Percentiles rank a stretch among this genome's conserved stretches.
Conservation (phyloP, 2,888 invertebrate species). For the Syritta pipiens region DNA sequence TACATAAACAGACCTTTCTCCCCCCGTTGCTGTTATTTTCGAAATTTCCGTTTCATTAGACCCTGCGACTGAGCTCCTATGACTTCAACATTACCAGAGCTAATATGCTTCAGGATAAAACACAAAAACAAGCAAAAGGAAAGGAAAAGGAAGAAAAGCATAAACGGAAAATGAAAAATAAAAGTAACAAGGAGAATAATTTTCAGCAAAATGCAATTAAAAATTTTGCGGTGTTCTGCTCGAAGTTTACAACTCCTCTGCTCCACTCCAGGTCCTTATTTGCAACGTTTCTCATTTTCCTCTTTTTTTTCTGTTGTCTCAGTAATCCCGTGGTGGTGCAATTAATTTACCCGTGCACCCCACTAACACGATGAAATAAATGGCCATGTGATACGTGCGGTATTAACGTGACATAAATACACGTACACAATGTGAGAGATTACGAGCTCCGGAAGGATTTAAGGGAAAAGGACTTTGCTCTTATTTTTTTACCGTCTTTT, state of each 20-base stretch:
- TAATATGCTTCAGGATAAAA: too few relatives aligned
- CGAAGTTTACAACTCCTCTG: background rate
- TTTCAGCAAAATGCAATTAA: background rate
- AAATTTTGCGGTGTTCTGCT: background rate
- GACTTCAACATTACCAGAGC: too few relatives aligned
- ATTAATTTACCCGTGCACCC: slow-evolving; percentile 7
- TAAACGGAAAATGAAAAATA: too few relatives aligned
- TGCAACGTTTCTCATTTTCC: background rate
- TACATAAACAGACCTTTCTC: too few relatives aligned
- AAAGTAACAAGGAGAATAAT: too few relatives aligned
- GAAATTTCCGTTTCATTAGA: too few relatives aligned
- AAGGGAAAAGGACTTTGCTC: background rate
- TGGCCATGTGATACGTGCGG: background rate
- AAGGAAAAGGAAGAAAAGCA: too few relatives aligned
- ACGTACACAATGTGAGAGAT: background rate
- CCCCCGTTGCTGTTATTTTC: too few relatives aligned
- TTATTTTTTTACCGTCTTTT: too few relatives aligned
- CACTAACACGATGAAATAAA: slow-evolving; percentile 3
- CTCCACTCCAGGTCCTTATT: background rate
- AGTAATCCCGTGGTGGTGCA: background rate
- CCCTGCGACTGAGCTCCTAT: too few relatives aligned
- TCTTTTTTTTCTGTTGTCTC: background rate
- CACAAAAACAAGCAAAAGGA: too few relatives aligned
- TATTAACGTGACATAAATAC: slow-evolving; percentile 8
- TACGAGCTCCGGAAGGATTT: background rate